Conservation (phyloP, 2,888 invertebrate genomes). For the Drosophila mimica region DNA sequence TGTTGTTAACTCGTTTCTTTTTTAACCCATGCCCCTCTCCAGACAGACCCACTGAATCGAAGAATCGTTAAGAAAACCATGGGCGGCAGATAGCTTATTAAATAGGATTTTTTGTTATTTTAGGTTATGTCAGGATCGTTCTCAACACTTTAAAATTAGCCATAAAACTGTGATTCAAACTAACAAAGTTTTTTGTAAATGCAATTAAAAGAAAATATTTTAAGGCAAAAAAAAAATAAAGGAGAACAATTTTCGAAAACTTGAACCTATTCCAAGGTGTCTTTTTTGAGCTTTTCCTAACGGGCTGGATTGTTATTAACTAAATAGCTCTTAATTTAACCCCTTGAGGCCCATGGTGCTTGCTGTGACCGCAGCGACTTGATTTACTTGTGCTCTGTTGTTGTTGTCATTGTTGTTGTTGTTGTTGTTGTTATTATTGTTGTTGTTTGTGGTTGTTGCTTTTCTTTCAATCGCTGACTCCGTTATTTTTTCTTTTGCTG, state of each 20-base stretch:
- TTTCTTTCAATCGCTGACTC: constrained; percentile 21
- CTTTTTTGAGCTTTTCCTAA: not conserved
- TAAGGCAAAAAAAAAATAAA: not conserved
- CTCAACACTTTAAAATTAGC: not conserved
- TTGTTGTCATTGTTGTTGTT: constrained; percentile 3
- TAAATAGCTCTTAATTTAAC: constrained; percentile 8
- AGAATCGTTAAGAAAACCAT: not conserved
- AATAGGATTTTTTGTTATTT: not conserved
- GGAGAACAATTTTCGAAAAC: not conserved
- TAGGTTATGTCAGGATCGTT: not conserved
- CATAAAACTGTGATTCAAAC: not conserved
- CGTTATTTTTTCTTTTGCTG: constrained; percentile 7
- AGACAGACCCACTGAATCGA: not conserved
- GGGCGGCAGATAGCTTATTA: not conserved
- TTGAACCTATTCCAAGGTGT: not conserved
- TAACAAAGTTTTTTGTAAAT: not conserved
- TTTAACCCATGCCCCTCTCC: not conserved
- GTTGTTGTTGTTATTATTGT: constrained; percentile 33
- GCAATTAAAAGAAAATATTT: not conserved
- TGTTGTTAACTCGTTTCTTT: constrained; percentile 57
- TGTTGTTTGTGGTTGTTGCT: constrained; percentile 48
- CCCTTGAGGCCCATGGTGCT: constrained; percentile 47
- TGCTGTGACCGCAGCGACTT: constrained; percentile 47
- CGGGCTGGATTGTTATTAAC: not conserved
- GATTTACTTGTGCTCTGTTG: constrained; percentile 32